Percentiles rank a stretch among this genome's conserved stretches.
phyloP scores from a whole-genome alignment of 2,113 vertebrate species.

The Prunella himalayana region DNA sequence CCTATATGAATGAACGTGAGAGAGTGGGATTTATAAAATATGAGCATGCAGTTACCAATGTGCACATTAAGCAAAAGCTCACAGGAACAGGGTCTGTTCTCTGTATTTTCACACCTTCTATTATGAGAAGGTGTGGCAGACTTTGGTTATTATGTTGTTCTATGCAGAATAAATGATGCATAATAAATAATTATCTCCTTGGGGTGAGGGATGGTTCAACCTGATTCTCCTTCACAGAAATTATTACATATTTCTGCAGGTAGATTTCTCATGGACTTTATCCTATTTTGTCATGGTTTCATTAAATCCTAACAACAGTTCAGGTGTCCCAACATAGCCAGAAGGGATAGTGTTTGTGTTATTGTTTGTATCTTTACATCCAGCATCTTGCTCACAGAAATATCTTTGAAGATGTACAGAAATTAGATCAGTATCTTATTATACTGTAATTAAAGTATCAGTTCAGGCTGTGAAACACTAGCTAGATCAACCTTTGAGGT shows the following conservation, averaged over 20 bases:
- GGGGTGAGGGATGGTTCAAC: background rate
- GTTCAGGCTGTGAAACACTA: constrained; percentile 49
- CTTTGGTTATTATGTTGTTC: background rate
- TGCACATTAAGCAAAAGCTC: background rate
- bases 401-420: background rate
- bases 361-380: background rate
- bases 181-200: background rate
- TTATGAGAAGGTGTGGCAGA: background rate
- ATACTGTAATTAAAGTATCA: constrained; percentile 52
- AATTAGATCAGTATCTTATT: constrained; percentile 45
- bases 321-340: background rate
- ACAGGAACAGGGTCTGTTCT: background rate
- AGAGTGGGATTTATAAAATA: background rate
- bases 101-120: background rate
- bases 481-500: constrained; percentile 37
- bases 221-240: background rate
- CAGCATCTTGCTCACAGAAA: constrained; percentile 11
- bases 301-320: constrained; percentile 18
- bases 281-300: background rate
- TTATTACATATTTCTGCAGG: background rate
- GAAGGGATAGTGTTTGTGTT: background rate
- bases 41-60: background rate
- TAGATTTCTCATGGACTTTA: background rate
- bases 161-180: background rate
- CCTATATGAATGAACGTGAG: background rate